Conservation (phyloP, 2,888 invertebrate species). For the Lithosia quadra region DNA sequence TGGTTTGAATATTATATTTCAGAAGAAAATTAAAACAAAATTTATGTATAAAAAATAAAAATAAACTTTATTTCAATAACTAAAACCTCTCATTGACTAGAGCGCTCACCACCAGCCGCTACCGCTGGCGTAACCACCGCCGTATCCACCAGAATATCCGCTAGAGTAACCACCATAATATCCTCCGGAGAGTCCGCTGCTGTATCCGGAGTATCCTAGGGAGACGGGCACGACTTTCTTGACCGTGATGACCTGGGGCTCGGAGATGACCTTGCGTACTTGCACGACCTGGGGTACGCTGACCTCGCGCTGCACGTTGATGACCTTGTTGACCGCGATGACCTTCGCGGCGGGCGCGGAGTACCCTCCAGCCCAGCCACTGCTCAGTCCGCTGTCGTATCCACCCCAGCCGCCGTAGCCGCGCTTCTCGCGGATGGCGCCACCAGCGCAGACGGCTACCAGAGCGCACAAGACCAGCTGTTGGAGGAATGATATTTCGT, state of each 20-base stretch:
- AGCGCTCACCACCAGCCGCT: slow-evolving; percentile 32
- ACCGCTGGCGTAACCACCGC: slow-evolving; percentile 18
- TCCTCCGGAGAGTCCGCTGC: slow-evolving; percentile 23
- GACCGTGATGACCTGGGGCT: slow-evolving; percentile 67
- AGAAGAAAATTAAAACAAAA: neutral
- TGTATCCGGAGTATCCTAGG: slow-evolving; percentile 29
- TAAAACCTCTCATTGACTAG: slow-evolving; percentile 20
- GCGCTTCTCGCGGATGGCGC: slow-evolving; percentile 44
- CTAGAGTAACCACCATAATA: slow-evolving; percentile 26
- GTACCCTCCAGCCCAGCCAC: slow-evolving; percentile 20
- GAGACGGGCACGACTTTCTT: slow-evolving; percentile 59
- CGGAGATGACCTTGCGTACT: slow-evolving; percentile 66
- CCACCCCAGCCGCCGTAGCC: slow-evolving; percentile 22
- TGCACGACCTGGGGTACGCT: slow-evolving; percentile 59
- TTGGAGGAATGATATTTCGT: neutral
- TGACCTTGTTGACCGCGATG: slow-evolving; percentile 59
- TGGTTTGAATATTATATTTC: neutral
- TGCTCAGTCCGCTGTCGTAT: slow-evolving; percentile 10
- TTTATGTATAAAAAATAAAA: neutral
- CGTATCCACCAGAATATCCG: slow-evolving; percentile 25
- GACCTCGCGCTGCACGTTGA: slow-evolving; percentile 62
- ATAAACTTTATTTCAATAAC: slow-evolving; percentile 3
- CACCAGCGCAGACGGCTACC: slow-evolving; percentile 36
- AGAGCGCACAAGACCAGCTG: slow-evolving; percentile 38
- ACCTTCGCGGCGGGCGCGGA: slow-evolving; percentile 55